A percentile compares a stretch with the other conserved stretches of the same genome.
phyloP scores from a whole-genome alignment of 1,140 invertebrate genomes.

The Pogonomyrmex californicus region DNA sequence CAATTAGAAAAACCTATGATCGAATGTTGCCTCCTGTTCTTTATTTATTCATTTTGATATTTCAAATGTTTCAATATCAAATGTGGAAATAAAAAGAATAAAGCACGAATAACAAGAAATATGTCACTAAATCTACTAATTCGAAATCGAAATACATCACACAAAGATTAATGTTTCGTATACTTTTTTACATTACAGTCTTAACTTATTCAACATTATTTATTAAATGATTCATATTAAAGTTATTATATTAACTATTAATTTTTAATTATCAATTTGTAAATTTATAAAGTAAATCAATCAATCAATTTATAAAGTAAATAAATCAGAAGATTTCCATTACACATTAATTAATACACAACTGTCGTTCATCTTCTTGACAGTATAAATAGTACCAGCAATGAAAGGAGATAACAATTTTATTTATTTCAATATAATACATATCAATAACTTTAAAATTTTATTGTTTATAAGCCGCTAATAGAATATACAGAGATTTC shows the following conservation, averaged over 20 bases:
- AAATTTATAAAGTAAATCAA: no score
- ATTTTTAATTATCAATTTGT: background rate
- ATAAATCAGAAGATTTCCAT: background rate
- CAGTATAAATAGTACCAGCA: background rate
- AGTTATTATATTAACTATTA: conserved; percentile 4
- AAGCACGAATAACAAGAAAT: background rate
- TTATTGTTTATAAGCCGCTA: conserved; percentile 2
- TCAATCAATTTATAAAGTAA: background rate
- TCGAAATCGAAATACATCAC: background rate
- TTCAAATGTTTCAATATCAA: background rate
- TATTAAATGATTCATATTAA: background rate
- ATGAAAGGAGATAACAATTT: background rate
- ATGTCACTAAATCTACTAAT: conserved; percentile 1
- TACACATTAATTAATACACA: background rate
- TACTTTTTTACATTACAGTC: background rate
- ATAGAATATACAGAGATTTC: background rate
- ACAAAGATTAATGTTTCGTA: background rate
- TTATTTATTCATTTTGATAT: background rate
- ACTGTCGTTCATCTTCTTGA: background rate
- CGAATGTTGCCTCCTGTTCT: background rate
- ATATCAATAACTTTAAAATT: background rate
- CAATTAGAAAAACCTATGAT: conserved; percentile 4
- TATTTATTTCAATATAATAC: background rate
- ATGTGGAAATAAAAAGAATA: background rate
- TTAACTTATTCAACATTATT: background rate